These are phyloP conservation scores for Poeciliopsis retropinna DNA, from an alignment of 2,113 vertebrate species.

Conservation along the genomic window DNA sequence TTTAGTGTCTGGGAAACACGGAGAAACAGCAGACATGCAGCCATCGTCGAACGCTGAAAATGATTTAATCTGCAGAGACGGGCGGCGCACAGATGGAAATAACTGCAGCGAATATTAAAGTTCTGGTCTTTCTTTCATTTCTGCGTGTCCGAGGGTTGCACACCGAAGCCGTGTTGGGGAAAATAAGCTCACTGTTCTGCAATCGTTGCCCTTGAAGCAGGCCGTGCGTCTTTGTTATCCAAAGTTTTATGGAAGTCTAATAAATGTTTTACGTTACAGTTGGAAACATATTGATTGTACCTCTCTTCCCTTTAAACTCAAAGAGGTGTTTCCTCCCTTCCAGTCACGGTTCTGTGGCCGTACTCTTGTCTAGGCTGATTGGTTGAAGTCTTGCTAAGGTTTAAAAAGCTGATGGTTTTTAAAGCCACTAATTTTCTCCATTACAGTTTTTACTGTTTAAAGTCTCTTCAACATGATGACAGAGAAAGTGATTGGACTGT, in stretches of 20 bases:
- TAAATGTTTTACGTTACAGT: neutral
- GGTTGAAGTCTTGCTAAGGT: neutral
- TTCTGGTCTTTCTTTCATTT: constrained; percentile 37
- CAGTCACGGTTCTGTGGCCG: neutral
- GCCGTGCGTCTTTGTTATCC: neutral
- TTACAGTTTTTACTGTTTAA: neutral
- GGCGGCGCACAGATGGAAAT: constrained; percentile 25
- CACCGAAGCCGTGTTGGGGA: constrained; percentile 8
- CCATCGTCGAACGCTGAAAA: constrained; percentile 46
- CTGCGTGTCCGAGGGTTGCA: constrained; percentile 18
- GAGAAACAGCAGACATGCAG: constrained; percentile 39
- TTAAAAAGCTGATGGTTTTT: neutral
- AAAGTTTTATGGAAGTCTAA: neutral
- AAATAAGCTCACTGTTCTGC: neutral
- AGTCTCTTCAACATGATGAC: neutral
- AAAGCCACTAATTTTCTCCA: neutral
- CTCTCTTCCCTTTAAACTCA: neutral
- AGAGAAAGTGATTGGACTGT: neutral
- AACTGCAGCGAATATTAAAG: constrained; percentile 51
- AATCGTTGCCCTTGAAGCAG: neutral
- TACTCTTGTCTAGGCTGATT: neutral
- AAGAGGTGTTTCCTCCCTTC: neutral
- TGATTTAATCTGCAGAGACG: constrained; percentile 60
- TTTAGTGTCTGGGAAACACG: constrained; percentile 41
- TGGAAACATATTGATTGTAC: neutral